A percentile compares a stretch with the other conserved stretches of the same genome.
These are phyloP conservation scores for Enteromius afrohamiltoni DNA, from an alignment of 2,797 vertebrate species.

Conservation along the genomic window DNA sequence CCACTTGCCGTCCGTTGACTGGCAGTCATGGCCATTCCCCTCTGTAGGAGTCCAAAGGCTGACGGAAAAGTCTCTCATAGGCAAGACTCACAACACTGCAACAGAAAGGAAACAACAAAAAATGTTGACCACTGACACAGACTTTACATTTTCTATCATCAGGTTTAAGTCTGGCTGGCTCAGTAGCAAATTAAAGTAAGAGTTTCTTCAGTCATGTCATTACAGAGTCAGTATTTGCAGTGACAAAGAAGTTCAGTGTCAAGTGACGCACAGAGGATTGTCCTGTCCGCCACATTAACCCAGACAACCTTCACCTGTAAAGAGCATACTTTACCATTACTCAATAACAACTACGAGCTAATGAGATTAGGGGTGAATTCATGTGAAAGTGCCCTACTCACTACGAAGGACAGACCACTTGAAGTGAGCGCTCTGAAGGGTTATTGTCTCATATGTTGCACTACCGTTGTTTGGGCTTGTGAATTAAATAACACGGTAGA, in stretches of 20 bases:
- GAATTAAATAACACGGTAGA: background rate
- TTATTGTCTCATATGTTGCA: background rate
- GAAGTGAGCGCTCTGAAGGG: background rate
- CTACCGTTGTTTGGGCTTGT: background rate
- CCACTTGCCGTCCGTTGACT: slow-evolving; percentile 58
- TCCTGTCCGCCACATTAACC: slow-evolving; percentile 8
- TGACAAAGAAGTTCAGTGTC: background rate
- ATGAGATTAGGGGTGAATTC: slow-evolving; percentile 3
- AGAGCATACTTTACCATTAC: slow-evolving; percentile 8
- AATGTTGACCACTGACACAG: background rate
- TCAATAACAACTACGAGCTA: background rate
- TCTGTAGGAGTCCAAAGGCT: slow-evolving; percentile 64
- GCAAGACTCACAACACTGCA: slow-evolving; percentile 74
- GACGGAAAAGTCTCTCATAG: slow-evolving; percentile 61
- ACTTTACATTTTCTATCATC: background rate
- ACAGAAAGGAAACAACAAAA: slow-evolving; percentile 52
- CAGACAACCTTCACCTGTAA: slow-evolving; percentile 11
- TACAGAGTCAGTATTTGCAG: slow-evolving; percentile 6
- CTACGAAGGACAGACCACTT: background rate
- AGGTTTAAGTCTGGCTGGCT: background rate
- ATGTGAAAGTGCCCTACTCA: background rate
- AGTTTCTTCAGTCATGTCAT: slow-evolving; percentile 11
- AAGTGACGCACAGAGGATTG: background rate
- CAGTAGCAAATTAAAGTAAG: slow-evolving; percentile 1
- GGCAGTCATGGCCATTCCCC: slow-evolving; percentile 66